Evolutionary conservation across 1,140 invertebrate genomes (phyloP), one percentile per base, ranked within the genome.

Genomic region (Melitaea cinxia): DNA sequence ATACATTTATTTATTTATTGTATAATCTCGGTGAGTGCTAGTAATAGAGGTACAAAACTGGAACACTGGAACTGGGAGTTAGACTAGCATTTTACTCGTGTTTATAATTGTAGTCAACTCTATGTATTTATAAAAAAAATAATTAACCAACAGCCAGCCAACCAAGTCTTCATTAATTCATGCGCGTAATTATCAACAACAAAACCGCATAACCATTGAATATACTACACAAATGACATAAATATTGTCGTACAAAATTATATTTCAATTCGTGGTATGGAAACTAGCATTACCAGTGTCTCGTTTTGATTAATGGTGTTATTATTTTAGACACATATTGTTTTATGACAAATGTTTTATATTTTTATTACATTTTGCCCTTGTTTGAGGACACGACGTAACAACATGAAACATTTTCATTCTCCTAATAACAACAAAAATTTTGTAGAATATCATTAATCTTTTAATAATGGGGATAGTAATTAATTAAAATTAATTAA

Each of bases 191-290:
- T 47, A 47, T 47, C 3, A 47, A 47, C 42, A 47, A 19, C 42
- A 12, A 47, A 47, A 7, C n/a, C 4, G 42, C 12, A 47, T 47
- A 23, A 21, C 19, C 42, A 47, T 47, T 12, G 42, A 47, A 47
- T 47, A 23, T 17, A 47, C 42, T 47, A n/a, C 21, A 47, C 42
- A 47, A 47, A 47, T 12, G 21, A 10, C 42, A 47, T 47, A 23
- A 21, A 47, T 47, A 47, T 47, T 23, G 19, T 6, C 42, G 19
- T 12, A 47, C 42, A 47, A 47, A 47, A 47, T 47, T 47, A 47
- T 47, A 47, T 47, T 47, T 47, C 42, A 21, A 23, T 45, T 45
- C 21, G 42, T 23, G 42, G 42, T 47, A 47, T 23, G 42, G 6
- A 21, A 47, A 47, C 42, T 47, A 47, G 42, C 19, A 47, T 47